A percentile compares a stretch with the other conserved stretches of the same genome.
Conservation (phyloP, 1,140 invertebrate species). For the Drosophila navojoa region DNA sequence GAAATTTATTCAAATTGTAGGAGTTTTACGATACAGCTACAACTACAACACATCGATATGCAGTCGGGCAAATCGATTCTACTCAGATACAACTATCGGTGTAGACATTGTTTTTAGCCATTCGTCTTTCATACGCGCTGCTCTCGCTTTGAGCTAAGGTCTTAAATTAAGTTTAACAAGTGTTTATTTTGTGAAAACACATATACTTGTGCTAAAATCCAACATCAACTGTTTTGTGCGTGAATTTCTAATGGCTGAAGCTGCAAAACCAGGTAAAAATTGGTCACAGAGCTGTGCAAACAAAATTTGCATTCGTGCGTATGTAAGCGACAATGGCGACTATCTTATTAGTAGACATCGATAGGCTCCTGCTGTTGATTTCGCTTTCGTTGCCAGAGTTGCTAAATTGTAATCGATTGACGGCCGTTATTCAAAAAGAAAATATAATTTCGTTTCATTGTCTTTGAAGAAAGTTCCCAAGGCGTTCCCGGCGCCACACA, state of each 20-base stretch:
- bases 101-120: conserved; percentile 24
- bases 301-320: conserved; percentile 26
- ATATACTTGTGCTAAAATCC: conserved; percentile 15
- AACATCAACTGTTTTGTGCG: not conserved
- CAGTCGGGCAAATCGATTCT: conserved; percentile 27
- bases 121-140: conserved; percentile 31
- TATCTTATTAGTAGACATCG: conserved; percentile 24
- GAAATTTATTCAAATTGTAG: not conserved
- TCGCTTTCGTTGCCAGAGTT: conserved; percentile 26
- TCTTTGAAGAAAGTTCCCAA: conserved; percentile 17
- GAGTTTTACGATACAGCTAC: conserved; percentile 7
- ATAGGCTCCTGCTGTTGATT: conserved; percentile 29
- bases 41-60: conserved; percentile 1
- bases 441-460: not conserved
- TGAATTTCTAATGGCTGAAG: conserved; percentile 53
- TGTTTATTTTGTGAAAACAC: conserved; percentile 7
- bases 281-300: conserved; percentile 5
- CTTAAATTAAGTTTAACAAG: conserved; percentile 25
- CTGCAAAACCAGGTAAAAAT: conserved; percentile 62
- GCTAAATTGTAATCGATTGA: conserved; percentile 8
- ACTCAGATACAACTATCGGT: conserved; percentile 15
- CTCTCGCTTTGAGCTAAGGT: conserved; percentile 8
- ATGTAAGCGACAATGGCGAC: conserved; percentile 57
- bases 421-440: conserved; percentile 23
- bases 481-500: conserved; percentile 8